phyloP scores from a whole-genome alignment of 2,888 invertebrate genomes.

The Sabatieria punctata region DNA sequence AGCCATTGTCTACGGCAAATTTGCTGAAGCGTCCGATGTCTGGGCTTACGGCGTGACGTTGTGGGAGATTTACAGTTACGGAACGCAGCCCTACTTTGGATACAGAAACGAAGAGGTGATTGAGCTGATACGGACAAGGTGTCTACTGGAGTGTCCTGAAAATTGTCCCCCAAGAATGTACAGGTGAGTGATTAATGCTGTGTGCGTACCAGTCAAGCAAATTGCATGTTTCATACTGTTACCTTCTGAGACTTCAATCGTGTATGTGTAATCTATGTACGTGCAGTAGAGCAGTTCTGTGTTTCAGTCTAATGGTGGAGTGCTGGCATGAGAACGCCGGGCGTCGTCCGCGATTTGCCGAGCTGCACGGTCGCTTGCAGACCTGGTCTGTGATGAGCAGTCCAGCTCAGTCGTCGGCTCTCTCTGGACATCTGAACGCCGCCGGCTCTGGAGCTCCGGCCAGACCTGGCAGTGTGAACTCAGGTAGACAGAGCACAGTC shows the following conservation, averaged over 20 bases:
- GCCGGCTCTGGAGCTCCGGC: too few relatives aligned
- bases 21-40: constrained; percentile 89
- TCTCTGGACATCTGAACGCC: neutral
- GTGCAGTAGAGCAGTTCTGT: too few relatives aligned
- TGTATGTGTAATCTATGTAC: too few relatives aligned
- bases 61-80: constrained; percentile 97
- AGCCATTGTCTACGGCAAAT: constrained; percentile 88
- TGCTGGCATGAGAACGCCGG: constrained; percentile 92
- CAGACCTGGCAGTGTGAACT: neutral
- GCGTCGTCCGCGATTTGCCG: constrained; percentile 74
- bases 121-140: constrained; percentile 67
- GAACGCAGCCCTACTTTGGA: constrained; percentile 82
- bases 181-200: constrained; percentile 33
- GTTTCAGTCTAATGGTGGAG: constrained; percentile 67
- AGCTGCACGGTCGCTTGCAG: constrained; percentile 64
- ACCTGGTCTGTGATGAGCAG: constrained; percentile 42
- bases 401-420: constrained; percentile 11
- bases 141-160: constrained; percentile 75
- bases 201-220: too few relatives aligned
- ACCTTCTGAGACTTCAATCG: too few relatives aligned
- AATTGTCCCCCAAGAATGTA: constrained; percentile 81
- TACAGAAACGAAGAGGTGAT: constrained; percentile 71
- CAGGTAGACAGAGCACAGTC: too few relatives aligned
- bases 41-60: constrained; percentile 97
- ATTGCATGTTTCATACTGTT: too few relatives aligned